These are phyloP conservation scores for Lutjanus argentimaculatus DNA, from an alignment of 2,797 vertebrate genomes.

Conservation along the genomic window DNA sequence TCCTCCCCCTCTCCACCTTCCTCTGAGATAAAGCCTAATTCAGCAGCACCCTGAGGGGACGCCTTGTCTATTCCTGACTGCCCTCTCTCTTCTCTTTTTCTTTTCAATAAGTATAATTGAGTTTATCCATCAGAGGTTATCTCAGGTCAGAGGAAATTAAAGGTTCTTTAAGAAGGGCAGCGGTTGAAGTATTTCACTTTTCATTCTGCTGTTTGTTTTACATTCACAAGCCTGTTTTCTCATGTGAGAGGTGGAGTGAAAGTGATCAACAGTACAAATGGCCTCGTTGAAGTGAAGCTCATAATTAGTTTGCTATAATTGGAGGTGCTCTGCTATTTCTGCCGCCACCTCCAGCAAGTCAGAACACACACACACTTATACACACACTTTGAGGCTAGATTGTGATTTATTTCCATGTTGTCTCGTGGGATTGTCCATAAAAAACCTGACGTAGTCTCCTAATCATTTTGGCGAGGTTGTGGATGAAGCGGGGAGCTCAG, in stretches of 20 bases:
- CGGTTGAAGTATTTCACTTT: neutral
- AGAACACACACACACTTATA: neutral
- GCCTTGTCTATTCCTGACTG: conserved; percentile 65
- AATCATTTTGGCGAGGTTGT: conserved; percentile 19
- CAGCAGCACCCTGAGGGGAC: conserved; percentile 53
- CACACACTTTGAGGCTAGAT: neutral
- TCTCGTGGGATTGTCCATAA: conserved; percentile 24
- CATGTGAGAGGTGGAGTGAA: neutral
- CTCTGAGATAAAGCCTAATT: conserved; percentile 68
- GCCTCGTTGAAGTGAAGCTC: conserved; percentile 44
- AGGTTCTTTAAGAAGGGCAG: neutral
- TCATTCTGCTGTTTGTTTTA: conserved; percentile 7
- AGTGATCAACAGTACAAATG: conserved; percentile 13
- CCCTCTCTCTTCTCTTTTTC: conserved; percentile 28
- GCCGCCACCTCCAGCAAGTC: conserved; percentile 21
- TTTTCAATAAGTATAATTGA: conserved; percentile 36
- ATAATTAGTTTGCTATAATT: conserved; percentile 63
- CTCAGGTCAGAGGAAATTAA: conserved; percentile 45
- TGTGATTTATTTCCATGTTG: conserved; percentile 28
- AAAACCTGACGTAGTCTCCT: conserved; percentile 3
- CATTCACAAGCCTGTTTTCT: conserved; percentile 1
- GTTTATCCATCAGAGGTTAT: conserved; percentile 39
- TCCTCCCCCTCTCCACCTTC: conserved; percentile 32
- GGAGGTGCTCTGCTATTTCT: conserved; percentile 54
- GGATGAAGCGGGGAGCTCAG: conserved; percentile 24